phyloP scores from a whole-genome alignment of 1,140 invertebrate species.

The Lordiphosa mommai region DNA sequence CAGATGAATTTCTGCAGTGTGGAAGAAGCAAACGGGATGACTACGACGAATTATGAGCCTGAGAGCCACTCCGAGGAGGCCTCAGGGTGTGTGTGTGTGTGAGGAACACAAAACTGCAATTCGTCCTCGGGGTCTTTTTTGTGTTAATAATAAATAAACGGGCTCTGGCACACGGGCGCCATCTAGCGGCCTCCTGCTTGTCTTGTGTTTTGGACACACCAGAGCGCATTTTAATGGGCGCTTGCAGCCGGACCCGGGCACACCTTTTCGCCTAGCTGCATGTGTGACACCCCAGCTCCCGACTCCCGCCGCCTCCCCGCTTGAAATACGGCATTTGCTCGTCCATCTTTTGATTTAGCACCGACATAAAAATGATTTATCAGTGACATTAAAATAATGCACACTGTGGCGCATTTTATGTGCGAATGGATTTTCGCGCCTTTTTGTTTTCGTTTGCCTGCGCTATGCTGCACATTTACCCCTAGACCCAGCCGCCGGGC shows the following conservation, averaged over 20 bases:
- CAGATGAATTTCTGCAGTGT: slow-evolving; percentile 71
- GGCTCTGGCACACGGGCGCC: slow-evolving; percentile 14
- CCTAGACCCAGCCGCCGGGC: slow-evolving; percentile 8
- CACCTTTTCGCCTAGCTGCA: slow-evolving; percentile 43
- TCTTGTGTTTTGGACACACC: slow-evolving; percentile 68
- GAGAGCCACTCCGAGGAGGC: slow-evolving; percentile 50
- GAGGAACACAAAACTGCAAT: slow-evolving; percentile 46
- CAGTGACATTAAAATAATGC: slow-evolving; percentile 80
- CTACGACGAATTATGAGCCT: slow-evolving; percentile 64
- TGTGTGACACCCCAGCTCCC: slow-evolving; percentile 44
- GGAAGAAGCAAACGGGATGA: slow-evolving; percentile 27
- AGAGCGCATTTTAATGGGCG: slow-evolving; percentile 76
- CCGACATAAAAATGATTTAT: slow-evolving; percentile 80
- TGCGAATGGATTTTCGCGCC: slow-evolving; percentile 79
- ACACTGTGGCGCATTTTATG: slow-evolving; percentile 79
- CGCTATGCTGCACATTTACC: slow-evolving; percentile 31
- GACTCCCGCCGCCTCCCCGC: slow-evolving; percentile 9
- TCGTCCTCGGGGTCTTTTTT: slow-evolving; percentile 73
- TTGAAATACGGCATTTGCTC: slow-evolving; percentile 77
- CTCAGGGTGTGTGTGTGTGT: not conserved
- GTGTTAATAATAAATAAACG: slow-evolving; percentile 77
- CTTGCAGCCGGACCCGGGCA: slow-evolving; percentile 40
- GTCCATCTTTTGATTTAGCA: slow-evolving; percentile 80
- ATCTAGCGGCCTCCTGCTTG: slow-evolving; percentile 7
- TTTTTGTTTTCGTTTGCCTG: slow-evolving; percentile 56